A percentile compares a stretch with the other conserved stretches of the same genome.
These are phyloP conservation scores for Anarhynchus alexandrinus DNA, from an alignment of 2,113 vertebrate genomes.

Conservation along the genomic window DNA sequence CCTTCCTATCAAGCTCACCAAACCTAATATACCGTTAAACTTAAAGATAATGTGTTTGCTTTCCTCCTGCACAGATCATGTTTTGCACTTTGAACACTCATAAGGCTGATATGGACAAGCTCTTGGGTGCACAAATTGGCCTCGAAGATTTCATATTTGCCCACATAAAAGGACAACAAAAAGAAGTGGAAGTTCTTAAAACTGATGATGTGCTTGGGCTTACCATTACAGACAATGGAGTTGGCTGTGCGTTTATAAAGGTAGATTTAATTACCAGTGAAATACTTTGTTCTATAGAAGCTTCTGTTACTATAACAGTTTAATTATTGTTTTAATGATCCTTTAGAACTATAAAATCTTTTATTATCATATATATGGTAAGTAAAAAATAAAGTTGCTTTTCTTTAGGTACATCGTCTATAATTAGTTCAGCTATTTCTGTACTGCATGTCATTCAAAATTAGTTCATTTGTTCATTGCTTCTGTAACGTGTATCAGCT, in stretches of 20 bases:
- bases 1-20: background rate
- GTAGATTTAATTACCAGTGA: conserved; percentile 65
- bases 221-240: conserved; percentile 95
- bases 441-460: background rate
- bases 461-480: background rate
- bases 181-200: conserved; percentile 90
- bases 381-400: background rate
- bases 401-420: background rate
- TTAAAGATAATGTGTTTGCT: background rate
- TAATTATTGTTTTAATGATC: background rate
- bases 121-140: conserved; percentile 90
- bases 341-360: background rate
- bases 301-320: background rate
- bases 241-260: conserved; percentile 92
- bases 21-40: background rate
- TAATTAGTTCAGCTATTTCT: conserved; percentile 15
- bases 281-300: background rate
- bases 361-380: background rate
- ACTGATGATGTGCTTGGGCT: conserved; percentile 89
- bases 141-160: conserved; percentile 98
- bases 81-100: conserved; percentile 97
- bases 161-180: conserved; percentile 88
- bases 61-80: conserved; percentile 80
- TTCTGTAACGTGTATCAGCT: background rate
- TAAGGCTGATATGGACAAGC: conserved; percentile 93